Base-by-base conservation (phyloP, 2,888 invertebrate genomes). In the Alloscopus bannaensis region DNA sequence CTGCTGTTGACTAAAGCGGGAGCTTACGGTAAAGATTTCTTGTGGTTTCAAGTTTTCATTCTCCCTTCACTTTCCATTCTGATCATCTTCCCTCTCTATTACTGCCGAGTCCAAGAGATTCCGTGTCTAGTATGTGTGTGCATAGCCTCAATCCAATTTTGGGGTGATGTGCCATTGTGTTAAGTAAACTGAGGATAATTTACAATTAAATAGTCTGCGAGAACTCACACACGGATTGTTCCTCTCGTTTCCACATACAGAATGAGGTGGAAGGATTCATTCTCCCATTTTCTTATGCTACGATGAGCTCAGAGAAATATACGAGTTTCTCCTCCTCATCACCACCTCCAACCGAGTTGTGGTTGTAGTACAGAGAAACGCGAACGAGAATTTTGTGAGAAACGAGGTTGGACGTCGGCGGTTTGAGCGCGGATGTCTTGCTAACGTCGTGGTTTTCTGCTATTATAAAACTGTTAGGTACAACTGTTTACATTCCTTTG, bases 101-200 rank as follows among this genome's bases (percentile, higher is more conserved):
- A 45, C 20, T 11, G 18, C 3, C 18, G 45, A 20, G 3, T 45
- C 3, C 45, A 45, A 20, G n/a, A 59, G 31, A 59, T 36, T 22
- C 13, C 22, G 18, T 40, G 26, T 18, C 47, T n/a, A 36, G 60
- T 60, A 59, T 60, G 16, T 60, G 60, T 60, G 40, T 60, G 42
- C 60, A 60, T 24, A 60, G 60, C 68, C 28, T 60, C 50, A 62
- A 62, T 42, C 64, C 24, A 40, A 64, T 36, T 64, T 72, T 64
- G 64, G 64, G 20, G 57, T 72, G 40, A 64, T 72, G 42, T 65
- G 64, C 72, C 72, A 72, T 64, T 72, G 64, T 64, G 72, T 57
- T 72, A 64, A 72, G 55, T 65, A 72, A 72, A 55, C 55, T 64
- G 64, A 26, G 52, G 47, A 72, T 72, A 72, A 72, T 72, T 62